Evolutionary conservation across 1,140 invertebrate species (phyloP).

Genomic region (Bombus pascuorum): DNA sequence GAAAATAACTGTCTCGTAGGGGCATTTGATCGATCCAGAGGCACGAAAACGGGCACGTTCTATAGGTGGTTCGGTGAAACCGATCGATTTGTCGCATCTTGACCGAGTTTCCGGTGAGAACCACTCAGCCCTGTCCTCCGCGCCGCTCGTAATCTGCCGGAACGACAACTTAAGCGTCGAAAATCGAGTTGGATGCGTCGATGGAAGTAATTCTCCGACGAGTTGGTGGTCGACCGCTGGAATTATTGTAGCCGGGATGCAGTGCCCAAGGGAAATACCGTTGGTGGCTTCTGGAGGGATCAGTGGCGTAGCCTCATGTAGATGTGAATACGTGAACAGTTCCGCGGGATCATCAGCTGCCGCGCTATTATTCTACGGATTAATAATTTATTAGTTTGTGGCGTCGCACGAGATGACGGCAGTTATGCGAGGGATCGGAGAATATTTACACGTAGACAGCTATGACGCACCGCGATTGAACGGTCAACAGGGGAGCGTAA

Average conservation of each 20-base stretch:
- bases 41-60: background rate
- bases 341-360: slow-evolving; percentile 62
- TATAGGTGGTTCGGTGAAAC: background rate
- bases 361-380: slow-evolving; percentile 71
- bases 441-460: background rate
- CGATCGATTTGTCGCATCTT: slow-evolving; percentile 25
- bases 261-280: slow-evolving; percentile 73
- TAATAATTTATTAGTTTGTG: slow-evolving; percentile 71
- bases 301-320: slow-evolving; percentile 71
- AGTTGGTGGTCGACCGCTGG: slow-evolving; percentile 37
- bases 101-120: slow-evolving; percentile 16
- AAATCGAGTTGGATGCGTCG: slow-evolving; percentile 34
- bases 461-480: background rate
- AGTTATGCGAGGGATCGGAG: background rate
- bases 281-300: slow-evolving; percentile 61
- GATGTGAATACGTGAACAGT: slow-evolving; percentile 58
- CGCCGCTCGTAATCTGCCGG: background rate
- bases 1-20: too few species aligned
- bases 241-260: slow-evolving; percentile 73
- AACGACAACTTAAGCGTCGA: slow-evolving; percentile 45
- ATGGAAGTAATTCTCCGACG: slow-evolving; percentile 51
- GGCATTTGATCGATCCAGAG: too few species aligned
- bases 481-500: background rate
- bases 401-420: background rate
- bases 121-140: background rate